Conservation (phyloP, 2,113 vertebrate species). For the Phyllostomus discolor region DNA sequence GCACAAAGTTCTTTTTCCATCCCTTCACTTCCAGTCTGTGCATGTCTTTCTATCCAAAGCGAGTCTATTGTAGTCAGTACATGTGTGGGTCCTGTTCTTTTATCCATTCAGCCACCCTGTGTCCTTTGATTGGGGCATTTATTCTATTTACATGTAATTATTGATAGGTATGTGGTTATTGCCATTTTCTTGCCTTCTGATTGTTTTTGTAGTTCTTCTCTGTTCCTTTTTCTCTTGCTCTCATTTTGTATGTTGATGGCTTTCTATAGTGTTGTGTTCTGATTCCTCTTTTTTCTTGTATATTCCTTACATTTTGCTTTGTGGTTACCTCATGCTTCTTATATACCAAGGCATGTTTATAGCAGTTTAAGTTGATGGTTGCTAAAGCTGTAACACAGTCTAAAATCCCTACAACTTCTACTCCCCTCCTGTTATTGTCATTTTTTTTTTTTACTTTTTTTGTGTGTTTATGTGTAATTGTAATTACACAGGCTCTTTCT, state of each 20-base stretch:
- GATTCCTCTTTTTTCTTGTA: not conserved
- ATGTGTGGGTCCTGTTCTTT: not conserved
- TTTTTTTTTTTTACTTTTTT: not conserved
- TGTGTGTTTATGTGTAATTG: not conserved
- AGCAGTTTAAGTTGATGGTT: not conserved
- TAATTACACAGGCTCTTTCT: not conserved
- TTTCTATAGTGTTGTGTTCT: not conserved
- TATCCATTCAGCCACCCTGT: not conserved
- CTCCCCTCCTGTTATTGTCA: not conserved
- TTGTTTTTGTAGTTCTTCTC: not conserved
- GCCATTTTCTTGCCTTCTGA: not conserved
- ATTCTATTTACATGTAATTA: not conserved
- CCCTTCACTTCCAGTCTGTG: not conserved
- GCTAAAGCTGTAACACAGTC: not conserved
- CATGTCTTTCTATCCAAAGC: not conserved
- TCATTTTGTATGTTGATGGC: not conserved
- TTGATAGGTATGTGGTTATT: not conserved
- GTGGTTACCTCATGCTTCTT: not conserved
- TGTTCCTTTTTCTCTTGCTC: not conserved
- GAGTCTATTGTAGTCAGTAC: not conserved
- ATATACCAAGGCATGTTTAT: not conserved
- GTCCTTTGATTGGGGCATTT: not conserved
- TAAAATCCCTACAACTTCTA: not conserved
- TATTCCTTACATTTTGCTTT: not conserved
- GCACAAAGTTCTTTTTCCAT: not conserved